phyloP scores from a whole-genome alignment of 2,797 vertebrate genomes.

The Merluccius polli region DNA sequence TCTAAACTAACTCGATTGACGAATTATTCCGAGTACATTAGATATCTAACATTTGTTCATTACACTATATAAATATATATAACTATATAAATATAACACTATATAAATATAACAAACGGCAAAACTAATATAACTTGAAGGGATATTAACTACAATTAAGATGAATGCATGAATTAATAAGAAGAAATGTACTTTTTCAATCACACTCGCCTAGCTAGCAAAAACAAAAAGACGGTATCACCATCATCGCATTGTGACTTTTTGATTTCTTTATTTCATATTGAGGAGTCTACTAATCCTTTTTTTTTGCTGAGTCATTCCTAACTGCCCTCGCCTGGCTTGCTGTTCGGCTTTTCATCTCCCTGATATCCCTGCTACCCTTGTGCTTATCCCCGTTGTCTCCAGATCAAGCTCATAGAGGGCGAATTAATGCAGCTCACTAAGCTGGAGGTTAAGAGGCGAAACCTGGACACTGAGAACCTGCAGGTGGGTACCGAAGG shows the following conservation, averaged over 20 bases:
- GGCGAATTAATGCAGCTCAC: slow-evolving; percentile 96
- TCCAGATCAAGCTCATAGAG: slow-evolving; percentile 98
- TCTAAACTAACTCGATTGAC: neutral
- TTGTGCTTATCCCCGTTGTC: slow-evolving; percentile 71
- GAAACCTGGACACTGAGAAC: slow-evolving; percentile 88
- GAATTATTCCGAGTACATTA: neutral
- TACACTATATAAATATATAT: no score
- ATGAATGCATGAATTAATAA: neutral
- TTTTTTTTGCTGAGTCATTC: slow-evolving; percentile 15
- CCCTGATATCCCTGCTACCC: slow-evolving; percentile 6
- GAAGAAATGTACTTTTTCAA: neutral
- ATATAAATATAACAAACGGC: neutral
- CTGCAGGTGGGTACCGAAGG: slow-evolving; percentile 85
- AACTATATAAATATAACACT: no score
- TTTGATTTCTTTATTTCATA: neutral
- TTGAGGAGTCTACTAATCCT: neutral
- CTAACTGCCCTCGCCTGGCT: slow-evolving; percentile 17
- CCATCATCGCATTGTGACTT: neutral
- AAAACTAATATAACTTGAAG: neutral
- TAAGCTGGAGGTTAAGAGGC: slow-evolving; percentile 97
- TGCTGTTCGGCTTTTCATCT: slow-evolving; percentile 26
- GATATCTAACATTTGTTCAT: neutral
- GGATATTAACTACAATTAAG: neutral
- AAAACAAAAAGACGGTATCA: neutral
- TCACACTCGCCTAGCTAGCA: neutral